Evolutionary conservation across 2,888 invertebrate species (phyloP), one percentile per base, ranked within the genome.

Genomic region (Synanthedon formicaeformis): DNA sequence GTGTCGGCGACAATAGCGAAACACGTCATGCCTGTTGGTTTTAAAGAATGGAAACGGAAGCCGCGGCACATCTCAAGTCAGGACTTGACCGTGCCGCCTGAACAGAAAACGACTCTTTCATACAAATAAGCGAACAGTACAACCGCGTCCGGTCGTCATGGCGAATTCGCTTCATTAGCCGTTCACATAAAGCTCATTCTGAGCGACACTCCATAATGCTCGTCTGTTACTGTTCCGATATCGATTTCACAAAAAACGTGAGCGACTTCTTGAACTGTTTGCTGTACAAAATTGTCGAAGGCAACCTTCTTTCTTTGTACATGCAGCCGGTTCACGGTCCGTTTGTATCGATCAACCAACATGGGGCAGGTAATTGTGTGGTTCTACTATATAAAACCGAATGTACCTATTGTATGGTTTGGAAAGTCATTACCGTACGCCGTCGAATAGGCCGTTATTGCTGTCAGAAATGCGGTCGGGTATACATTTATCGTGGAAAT

Each of bases 11-110:
- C 80, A 79, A 79, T 81, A 69, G 77, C 69, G 69, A 71, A 73
- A 71, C 72, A 63, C 74, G 78, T 78, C 80, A 79, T 72, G 73
- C 65, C 56, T 61, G 60, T 63, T 73, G 72, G 62, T 69, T 78
- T 74, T 69, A 72, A 77, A 78, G 74, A 76, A 75, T 72, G 69
- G 64, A 74, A 77, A 71, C 81, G 81, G 79, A 81, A 78, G 69
- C 65, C 34, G 51, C 48, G 48, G 41, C 70, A 60, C 40, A 34
- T 50, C 40, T 40, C 40, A 50, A 40, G 50, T 40, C 14, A 49
- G 16, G 12, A 16, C 34, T 34, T 34, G 34, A 27, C 49, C 13
- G 18, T 16, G 16, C 49, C 49, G 45, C 13, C 45, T 45, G 45
- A 45, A 45, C 45, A 45, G 45, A 45, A 45, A n/a, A 45, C 45